These are phyloP conservation scores for Pseudochirops corinnae DNA, from an alignment of 2,797 vertebrate species.

Conservation along the genomic window DNA sequence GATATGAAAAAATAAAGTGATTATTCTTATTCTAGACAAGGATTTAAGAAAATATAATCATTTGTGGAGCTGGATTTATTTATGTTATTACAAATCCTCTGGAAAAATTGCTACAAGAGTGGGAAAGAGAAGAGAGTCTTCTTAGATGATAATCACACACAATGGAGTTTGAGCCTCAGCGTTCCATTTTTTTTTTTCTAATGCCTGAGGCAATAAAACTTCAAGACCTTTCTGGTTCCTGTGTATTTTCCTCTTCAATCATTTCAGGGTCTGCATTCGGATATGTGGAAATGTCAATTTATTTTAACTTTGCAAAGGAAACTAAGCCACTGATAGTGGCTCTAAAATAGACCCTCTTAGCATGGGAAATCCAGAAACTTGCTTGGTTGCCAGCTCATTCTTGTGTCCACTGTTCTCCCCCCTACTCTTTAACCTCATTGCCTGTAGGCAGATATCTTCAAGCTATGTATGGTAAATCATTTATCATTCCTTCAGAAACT, in stretches of 20 bases:
- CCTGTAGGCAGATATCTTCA: neutral
- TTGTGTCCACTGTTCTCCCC: neutral
- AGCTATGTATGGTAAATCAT: neutral
- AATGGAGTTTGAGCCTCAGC: neutral
- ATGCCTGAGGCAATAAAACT: neutral
- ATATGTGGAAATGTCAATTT: neutral
- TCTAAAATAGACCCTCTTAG: neutral
- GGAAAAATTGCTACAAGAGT: neutral
- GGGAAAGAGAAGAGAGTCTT: neutral
- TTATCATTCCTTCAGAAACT: neutral
- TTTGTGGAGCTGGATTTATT: neutral
- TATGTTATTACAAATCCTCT: neutral
- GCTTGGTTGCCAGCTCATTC: neutral
- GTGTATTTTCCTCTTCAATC: neutral
- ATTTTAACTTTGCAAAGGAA: conserved; percentile 6
- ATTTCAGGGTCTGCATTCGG: neutral
- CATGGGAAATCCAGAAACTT: conserved; percentile 4
- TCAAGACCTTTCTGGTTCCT: neutral
- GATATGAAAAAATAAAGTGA: fast-evolving
- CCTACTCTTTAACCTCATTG: neutral
- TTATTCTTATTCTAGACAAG: neutral
- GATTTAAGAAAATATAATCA: neutral
- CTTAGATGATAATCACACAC: neutral
- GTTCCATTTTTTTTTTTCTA: neutral
- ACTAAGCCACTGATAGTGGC: neutral